Percentiles rank a stretch among this genome's conserved stretches.
Evolutionary conservation across 1,140 invertebrate genomes (phyloP).

Genomic region (Drusus annulatus): DNA sequence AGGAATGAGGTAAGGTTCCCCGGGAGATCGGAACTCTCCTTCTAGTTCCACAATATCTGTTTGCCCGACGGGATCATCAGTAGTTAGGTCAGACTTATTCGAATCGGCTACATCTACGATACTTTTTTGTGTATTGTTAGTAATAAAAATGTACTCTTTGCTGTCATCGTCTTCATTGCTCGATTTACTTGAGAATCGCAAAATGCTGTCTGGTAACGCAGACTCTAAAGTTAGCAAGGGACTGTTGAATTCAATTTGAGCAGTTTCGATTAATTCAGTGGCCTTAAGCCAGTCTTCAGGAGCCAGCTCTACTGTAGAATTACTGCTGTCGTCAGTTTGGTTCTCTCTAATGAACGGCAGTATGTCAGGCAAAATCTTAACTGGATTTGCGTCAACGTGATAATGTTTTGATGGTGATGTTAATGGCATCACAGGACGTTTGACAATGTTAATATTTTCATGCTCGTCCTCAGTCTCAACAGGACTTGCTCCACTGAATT

Average conservation of each 20-base stretch:
- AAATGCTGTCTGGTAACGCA: slow-evolving; percentile 49
- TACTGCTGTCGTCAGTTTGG: slow-evolving; percentile 26
- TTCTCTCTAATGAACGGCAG: slow-evolving; percentile 45
- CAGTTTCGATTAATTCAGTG: slow-evolving; percentile 37
- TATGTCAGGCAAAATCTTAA: slow-evolving; percentile 55
- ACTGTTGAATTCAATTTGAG: slow-evolving; percentile 36
- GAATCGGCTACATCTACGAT: not conserved
- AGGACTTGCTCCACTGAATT: slow-evolving; percentile 48
- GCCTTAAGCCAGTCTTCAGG: slow-evolving; percentile 57
- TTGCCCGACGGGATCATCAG: slow-evolving; percentile 32
- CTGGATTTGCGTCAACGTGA: slow-evolving; percentile 34
- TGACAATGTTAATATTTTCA: slow-evolving; percentile 50
- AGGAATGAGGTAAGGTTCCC: slow-evolving; percentile 54
- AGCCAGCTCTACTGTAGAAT: not conserved
- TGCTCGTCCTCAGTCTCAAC: slow-evolving; percentile 41
- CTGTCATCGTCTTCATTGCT: slow-evolving; percentile 54
- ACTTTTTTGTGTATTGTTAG: slow-evolving; percentile 42
- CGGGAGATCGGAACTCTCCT: slow-evolving; percentile 49
- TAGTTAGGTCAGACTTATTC: slow-evolving; percentile 34
- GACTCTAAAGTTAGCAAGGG: slow-evolving; percentile 48
- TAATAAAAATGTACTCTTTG: slow-evolving; percentile 56
- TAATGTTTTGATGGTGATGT: slow-evolving; percentile 43
- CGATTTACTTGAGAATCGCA: slow-evolving; percentile 15
- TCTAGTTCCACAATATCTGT: slow-evolving; percentile 45
- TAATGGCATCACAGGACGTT: slow-evolving; percentile 37